Base-by-base conservation (phyloP, 2,113 vertebrate species). In the Pomatorhinus ruficollis region DNA sequence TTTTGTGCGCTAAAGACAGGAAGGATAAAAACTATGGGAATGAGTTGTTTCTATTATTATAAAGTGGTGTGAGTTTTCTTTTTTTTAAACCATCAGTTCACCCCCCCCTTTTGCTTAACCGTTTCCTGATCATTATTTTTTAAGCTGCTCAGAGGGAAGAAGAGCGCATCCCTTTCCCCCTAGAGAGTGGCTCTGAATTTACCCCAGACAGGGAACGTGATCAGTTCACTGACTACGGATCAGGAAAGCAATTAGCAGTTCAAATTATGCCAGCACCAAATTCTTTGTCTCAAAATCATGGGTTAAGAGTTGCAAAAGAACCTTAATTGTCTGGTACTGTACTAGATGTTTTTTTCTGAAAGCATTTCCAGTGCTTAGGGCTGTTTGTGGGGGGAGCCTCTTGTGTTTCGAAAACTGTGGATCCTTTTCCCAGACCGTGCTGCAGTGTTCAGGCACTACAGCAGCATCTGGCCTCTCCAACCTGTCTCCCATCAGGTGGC, bases 1-100 rank as follows among this genome's bases (percentile, higher is more conserved):
- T 97, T 97, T 97, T 95, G 97, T 64, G 96, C 98, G 97, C 96
- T 97, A 98, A 98, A 98, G 98, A 98, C 99, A 99, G 99, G 98
- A 98, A 98, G 98, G 98, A 98, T 99, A 98, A 99, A 99, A 99
- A 99, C 98, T 99, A 98, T 98, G 98, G 98, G 98, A 98, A 98
- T 97, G 97, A 97, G 96, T 97, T 97, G 97, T 98, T 98, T 98
- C 97, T 98, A 98, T 98, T 98, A 98, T 98, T 98, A 98, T 98
- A 98, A 97, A 93, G 95, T 95, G 94, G 39, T 94, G 94, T 90
- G 95, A 91, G 68, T 28, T 44, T 76, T 95, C 79, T 90, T 82
- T 84, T 82, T 94, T 80, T 82, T 57, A 74, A 95, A 82, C 89
- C 82, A 89, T 74, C 86, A 68, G 50, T 93, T 87, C 95, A 75